These are phyloP conservation scores for Brachyhypopomus occidentalis DNA, from an alignment of 2,113 vertebrate species.

Conservation along the genomic window DNA sequence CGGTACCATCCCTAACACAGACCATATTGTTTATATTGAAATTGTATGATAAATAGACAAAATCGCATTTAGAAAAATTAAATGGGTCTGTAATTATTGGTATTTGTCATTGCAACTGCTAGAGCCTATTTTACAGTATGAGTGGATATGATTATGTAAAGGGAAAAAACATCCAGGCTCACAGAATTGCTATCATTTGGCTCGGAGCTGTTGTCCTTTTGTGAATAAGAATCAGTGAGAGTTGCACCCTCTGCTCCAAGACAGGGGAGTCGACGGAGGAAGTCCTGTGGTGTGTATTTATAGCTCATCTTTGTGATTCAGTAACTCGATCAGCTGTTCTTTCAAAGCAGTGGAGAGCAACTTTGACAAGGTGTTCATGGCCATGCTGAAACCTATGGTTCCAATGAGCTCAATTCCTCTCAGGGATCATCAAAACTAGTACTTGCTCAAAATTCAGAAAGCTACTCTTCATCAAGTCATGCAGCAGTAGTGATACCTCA, in stretches of 20 bases:
- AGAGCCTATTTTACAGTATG: too few species aligned
- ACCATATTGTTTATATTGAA: too few species aligned
- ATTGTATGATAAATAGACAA: too few species aligned
- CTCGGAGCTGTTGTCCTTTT: neutral
- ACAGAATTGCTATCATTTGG: neutral
- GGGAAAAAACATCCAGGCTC: neutral
- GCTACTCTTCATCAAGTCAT: too few species aligned
- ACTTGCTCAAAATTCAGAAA: too few species aligned
- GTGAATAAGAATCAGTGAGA: constrained; percentile 30
- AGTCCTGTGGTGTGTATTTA: constrained; percentile 49
- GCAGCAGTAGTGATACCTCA: too few species aligned
- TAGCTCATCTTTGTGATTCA: constrained; percentile 48
- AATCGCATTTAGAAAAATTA: too few species aligned
- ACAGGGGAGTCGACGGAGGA: constrained; percentile 45
- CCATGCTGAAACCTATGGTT: neutral
- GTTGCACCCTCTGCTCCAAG: constrained; percentile 27
- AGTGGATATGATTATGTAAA: neutral
- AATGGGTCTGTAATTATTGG: too few species aligned
- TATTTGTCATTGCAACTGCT: too few species aligned
- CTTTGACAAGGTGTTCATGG: neutral
- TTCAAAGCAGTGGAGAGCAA: constrained; percentile 32
- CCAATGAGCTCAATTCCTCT: too few species aligned
- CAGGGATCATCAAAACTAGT: neutral
- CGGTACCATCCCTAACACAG: too few species aligned
- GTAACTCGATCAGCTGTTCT: constrained; percentile 54